Base-by-base conservation (phyloP, 2,888 invertebrate genomes). In the Drosophila rellima region DNA sequence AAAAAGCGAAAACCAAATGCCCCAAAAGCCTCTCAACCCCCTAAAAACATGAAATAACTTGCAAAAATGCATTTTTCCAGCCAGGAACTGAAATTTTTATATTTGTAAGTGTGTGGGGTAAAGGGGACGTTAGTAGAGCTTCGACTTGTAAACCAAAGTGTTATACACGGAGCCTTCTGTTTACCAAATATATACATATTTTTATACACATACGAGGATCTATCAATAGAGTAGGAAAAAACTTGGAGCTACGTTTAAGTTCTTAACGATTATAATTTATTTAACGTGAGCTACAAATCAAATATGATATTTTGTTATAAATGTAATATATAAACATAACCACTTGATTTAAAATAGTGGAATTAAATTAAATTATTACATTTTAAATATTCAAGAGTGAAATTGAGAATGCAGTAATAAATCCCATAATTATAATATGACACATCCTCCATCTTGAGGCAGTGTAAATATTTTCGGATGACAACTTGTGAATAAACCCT, bases 81-180 rank as follows among this genome's bases (percentile, higher is more conserved):
- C 60, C 70, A 70, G 64, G 61, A 59, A 65, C 59, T 48, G 23
- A 60, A 42, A 64, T 42, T 35, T 33, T 57, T 44, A 29, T 56
- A 26, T 7, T 26, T 7, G 26, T 26, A 42, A 2, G 35, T 26
- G 33, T 35, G 23, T 44, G 37, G 1, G 57, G 13, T 2, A 11
- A 40, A 17, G n/a, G 18, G 37, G 33, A 23, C 13, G 33, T 20
- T 6, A 42, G 11, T 10, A 47, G 44, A 13, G 37, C 35, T 51
- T 51, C 61, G 70, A 65, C 83, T 72, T 83, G 87, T 83, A 39
- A 50, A 68, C 75, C 70, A 83, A 88, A 88, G 84, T 83, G 89
- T 88, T 88, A 60, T 55, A 80, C 68, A 77, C 72, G 78, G 3
- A 29, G 39, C 23, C 54, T 29, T 15, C 51, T 48, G 67, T 61